Base-by-base conservation (phyloP, 2,113 vertebrate genomes). In the Phaethornis superciliosus region DNA sequence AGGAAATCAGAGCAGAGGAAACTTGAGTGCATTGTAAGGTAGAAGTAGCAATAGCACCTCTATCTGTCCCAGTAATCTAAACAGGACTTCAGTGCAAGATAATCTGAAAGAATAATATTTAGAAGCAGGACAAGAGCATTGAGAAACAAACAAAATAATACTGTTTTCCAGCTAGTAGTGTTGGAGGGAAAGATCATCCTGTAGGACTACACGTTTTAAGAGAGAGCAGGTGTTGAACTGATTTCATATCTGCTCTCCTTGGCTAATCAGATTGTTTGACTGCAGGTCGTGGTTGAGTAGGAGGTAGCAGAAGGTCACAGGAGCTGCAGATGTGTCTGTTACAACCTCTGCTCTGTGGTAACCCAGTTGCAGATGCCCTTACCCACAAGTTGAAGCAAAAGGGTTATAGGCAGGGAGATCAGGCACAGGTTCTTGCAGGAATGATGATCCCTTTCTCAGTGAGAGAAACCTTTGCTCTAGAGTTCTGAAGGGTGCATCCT, bases 401-500 rank as follows among this genome's bases (percentile, higher is more conserved):
- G 35, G 12, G 32, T 23, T 44, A 32, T 10, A 3, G 1, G 1
- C 3, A 4, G n/a, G 27, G 56, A 44, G 28, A 24, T 30, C 0
- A 5, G 63, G 5, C 35, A 35, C 1, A 2, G 0, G 0, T 37
- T 58, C 42, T 6, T 59, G 65, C 37, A 56, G 33, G 33, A 47
- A 2, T 58, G 56, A 14, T 40, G 40, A 12, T 40, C 40, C 40
- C 40, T 72, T 90, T 59, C 24, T 64, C 40, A 32, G 33, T 6
- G 35, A 52, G 28, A 10, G 9, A 71, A 76, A 24, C 42, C 23
- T 37, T 68, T 88, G 56, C 27, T 68, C 22, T 59, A 5, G 24
- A 67, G 65, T 51, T 85, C 58, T 76, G 63, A 88, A 42, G 28
- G 44, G 16, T 32, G 3, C 19, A 26, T 71, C 42, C 12, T 72